Evolutionary conservation across 2,888 invertebrate species (phyloP).

Genomic region (Caradrina clavipalpis): DNA sequence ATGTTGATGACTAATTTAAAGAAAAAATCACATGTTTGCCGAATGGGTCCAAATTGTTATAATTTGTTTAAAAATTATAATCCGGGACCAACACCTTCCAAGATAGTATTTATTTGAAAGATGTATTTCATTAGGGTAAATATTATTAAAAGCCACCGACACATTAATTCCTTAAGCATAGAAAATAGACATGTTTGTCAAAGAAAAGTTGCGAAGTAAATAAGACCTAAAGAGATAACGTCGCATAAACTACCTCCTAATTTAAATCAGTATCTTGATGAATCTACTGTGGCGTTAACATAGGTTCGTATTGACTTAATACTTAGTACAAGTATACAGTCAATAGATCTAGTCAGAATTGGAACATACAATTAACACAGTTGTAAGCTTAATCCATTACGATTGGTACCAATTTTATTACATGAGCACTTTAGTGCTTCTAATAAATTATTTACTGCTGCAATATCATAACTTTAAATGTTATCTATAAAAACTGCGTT

Average conservation of each 20-base stretch:
- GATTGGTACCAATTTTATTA: conserved; percentile 45
- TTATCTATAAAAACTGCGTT: conserved; percentile 38
- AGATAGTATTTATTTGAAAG: conserved; percentile 91
- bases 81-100: conserved; percentile 91
- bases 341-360: conserved; percentile 89
- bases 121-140: conserved; percentile 90
- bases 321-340: conserved; percentile 71
- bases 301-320: conserved; percentile 76
- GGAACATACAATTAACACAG: conserved; percentile 81
- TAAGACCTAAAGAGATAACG: conserved; percentile 73
- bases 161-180: conserved; percentile 91
- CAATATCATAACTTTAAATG: conserved; percentile 16
- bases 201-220: conserved; percentile 89
- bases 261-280: conserved; percentile 86
- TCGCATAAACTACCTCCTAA: conserved; percentile 89
- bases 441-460: conserved; percentile 28
- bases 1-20: conserved; percentile 81
- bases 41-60: conserved; percentile 90
- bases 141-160: conserved; percentile 91
- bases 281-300: conserved; percentile 79
- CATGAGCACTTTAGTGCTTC: conserved; percentile 39
- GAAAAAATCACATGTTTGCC: conserved; percentile 85
- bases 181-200: conserved; percentile 88
- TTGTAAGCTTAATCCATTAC: conserved; percentile 54
- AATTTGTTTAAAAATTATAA: conserved; percentile 92